phyloP scores from a whole-genome alignment of 2,888 invertebrate species.

The Acanthosoma haemorrhoidale region DNA sequence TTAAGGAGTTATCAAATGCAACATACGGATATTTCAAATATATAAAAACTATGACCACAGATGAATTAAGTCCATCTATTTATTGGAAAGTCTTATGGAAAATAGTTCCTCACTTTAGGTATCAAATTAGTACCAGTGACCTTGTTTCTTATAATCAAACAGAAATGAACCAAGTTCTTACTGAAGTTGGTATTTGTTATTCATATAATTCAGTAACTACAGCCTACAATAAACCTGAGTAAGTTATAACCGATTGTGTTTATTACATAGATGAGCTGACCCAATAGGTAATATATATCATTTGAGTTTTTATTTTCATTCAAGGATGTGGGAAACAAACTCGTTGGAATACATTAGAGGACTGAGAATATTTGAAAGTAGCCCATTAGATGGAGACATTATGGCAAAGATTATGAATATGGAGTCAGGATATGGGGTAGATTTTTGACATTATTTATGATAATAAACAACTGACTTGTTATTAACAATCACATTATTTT shows the following conservation, averaged over 20 bases:
- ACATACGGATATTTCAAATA: conserved; percentile 16
- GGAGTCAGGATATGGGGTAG: conserved; percentile 60
- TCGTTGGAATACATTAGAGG: not conserved
- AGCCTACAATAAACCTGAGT: conserved; percentile 33
- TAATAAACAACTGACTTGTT: no score
- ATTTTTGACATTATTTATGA: no score
- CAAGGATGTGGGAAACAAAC: conserved; percentile 7
- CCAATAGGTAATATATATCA: no score
- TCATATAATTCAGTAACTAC: conserved; percentile 41
- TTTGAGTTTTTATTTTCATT: not conserved
- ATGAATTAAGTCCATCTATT: conserved; percentile 3
- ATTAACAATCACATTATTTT: no score
- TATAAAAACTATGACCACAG: not conserved
- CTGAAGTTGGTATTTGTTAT: conserved; percentile 42
- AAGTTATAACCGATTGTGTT: not conserved
- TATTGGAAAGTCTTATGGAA: conserved; percentile 33
- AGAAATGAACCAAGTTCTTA: conserved; percentile 36
- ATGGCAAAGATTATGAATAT: conserved; percentile 67
- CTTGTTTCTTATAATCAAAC: not conserved
- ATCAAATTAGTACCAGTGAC: conserved; percentile 33
- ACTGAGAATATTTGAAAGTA: conserved; percentile 50
- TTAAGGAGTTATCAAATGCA: conserved; percentile 19
- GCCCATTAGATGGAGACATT: conserved; percentile 69
- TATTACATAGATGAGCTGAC: not conserved
- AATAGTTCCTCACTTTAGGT: conserved; percentile 25